Conservation (phyloP, 1,140 invertebrate genomes). For the Leptinotarsa undecemlineata region DNA sequence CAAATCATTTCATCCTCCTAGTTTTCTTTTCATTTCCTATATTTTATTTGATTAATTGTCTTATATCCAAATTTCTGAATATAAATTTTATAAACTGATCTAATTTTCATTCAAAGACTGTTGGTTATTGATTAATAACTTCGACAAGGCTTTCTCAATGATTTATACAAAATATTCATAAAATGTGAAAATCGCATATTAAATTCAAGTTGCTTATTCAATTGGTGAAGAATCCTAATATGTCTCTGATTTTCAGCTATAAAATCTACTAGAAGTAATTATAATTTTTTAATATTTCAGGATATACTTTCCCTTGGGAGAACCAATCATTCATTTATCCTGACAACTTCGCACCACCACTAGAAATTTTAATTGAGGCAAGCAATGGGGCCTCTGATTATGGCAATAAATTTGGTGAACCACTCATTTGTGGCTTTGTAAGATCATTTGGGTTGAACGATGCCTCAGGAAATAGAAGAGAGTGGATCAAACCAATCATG, state of each 20-base stretch:
- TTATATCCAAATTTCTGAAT: too few relatives aligned
- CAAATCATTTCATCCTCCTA: too few relatives aligned
- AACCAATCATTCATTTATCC: slow-evolving; percentile 77
- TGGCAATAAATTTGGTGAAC: slow-evolving; percentile 99
- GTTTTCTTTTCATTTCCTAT: too few relatives aligned
- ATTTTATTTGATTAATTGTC: too few relatives aligned
- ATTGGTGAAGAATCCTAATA: too few relatives aligned
- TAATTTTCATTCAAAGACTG: too few relatives aligned
- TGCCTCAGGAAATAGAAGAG: slow-evolving; percentile 70
- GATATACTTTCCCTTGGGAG: slow-evolving; percentile 89
- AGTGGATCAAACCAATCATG: slow-evolving; percentile 99
- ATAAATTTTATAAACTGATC: too few relatives aligned
- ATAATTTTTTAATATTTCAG: slow-evolving; percentile 45
- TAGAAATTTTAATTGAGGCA: slow-evolving; percentile 89
- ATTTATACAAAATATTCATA: too few relatives aligned
- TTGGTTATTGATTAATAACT: too few relatives aligned
- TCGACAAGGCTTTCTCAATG: too few relatives aligned
- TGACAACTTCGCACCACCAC: slow-evolving; percentile 84
- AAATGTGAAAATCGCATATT: too few relatives aligned
- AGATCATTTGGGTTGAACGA: slow-evolving; percentile 85
- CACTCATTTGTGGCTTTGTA: slow-evolving; percentile 87
- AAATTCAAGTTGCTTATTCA: too few relatives aligned
- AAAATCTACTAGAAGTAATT: neutral
- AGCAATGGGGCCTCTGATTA: slow-evolving; percentile 98
- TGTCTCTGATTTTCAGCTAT: slow-evolving; percentile 17